Base-by-base conservation (phyloP, 2,113 vertebrate genomes). In the Psophia crepitans region DNA sequence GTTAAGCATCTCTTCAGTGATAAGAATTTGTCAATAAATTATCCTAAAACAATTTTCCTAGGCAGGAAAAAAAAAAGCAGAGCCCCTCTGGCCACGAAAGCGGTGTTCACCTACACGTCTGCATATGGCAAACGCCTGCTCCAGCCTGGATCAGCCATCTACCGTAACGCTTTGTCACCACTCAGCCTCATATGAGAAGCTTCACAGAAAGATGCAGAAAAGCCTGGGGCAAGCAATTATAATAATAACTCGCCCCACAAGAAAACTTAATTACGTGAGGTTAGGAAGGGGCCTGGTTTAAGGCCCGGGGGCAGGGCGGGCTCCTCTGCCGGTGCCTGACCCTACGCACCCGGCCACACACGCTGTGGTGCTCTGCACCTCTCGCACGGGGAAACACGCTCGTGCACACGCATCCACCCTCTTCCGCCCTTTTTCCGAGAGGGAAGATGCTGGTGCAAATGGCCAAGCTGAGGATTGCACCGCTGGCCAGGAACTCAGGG, bases 201-300 rank as follows among this genome's bases (percentile, higher is more conserved):
- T 95, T 82, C 68, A 75, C 5, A 81, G 65, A 68, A 87, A 46
- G 64, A 63, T 0, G 4, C 7, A 92, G 51, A 93, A 94, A 89
- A 82, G 49, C 97, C 89, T 43, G 37, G 26, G 82, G 94, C 81
- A 43, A 84, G 54, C 41, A 61, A 87, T 95, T 96, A 95, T 54
- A 84, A 56, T 71, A 77, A 80, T 51, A 92, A 70, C 85, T 93
- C 1, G 9, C 64, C 77, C 89, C 77, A 92, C 90, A 94, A 89
- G 80, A 87, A 95, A 96, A 92, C n/a, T 56, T 92, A 92, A 92
- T 92, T 94, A 97, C 54, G 79, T 71, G 88, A 92, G 93, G 89
- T 92, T 84, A 92, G 93, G 58, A 97, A n/a, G 63, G 74, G 0
- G 0, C 54, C 63, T 78, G 51, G 48, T 88, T 94, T 58, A 54